phyloP scores from a whole-genome alignment of 2,113 vertebrate species.

The Rhinichthys klamathensis region DNA sequence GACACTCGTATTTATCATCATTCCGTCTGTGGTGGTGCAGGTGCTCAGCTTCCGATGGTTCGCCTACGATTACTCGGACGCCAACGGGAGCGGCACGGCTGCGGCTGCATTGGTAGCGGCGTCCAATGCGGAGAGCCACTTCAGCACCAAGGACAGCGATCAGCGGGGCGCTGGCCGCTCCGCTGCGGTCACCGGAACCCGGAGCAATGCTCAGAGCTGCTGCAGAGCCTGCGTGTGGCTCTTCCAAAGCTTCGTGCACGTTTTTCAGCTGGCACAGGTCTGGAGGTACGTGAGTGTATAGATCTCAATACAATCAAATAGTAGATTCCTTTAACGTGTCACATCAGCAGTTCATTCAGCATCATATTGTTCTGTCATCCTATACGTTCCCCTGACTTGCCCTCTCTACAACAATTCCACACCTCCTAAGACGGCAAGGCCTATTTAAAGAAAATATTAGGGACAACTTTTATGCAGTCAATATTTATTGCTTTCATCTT shows the following conservation, averaged over 20 bases:
- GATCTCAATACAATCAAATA: background rate
- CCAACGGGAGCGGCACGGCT: slow-evolving; percentile 66
- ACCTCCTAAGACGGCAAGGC: background rate
- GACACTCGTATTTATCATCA: slow-evolving; percentile 89
- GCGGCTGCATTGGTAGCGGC: slow-evolving; percentile 77
- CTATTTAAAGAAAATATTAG: background rate
- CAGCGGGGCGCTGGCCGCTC: slow-evolving; percentile 74
- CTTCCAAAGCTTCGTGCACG: slow-evolving; percentile 85
- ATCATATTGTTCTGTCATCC: background rate
- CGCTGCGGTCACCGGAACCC: slow-evolving; percentile 63
- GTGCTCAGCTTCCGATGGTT: slow-evolving; percentile 95
- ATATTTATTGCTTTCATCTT: background rate
- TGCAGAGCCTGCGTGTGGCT: slow-evolving; percentile 89
- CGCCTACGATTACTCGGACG: slow-evolving; percentile 84
- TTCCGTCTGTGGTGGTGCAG: slow-evolving; percentile 93
- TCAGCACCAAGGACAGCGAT: slow-evolving; percentile 79
- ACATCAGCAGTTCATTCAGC: slow-evolving; percentile 30
- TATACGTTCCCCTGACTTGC: background rate
- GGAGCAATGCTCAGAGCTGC: slow-evolving; percentile 78
- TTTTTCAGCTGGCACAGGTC: slow-evolving; percentile 92
- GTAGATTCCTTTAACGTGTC: background rate
- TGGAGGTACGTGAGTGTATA: slow-evolving; percentile 83
- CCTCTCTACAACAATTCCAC: slow-evolving; percentile 1
- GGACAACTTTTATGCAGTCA: background rate
- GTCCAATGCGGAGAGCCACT: slow-evolving; percentile 72